Evolutionary conservation across 2,113 vertebrate species (phyloP), one percentile per base, ranked within the genome.

Genomic region (Anarhynchus alexandrinus): DNA sequence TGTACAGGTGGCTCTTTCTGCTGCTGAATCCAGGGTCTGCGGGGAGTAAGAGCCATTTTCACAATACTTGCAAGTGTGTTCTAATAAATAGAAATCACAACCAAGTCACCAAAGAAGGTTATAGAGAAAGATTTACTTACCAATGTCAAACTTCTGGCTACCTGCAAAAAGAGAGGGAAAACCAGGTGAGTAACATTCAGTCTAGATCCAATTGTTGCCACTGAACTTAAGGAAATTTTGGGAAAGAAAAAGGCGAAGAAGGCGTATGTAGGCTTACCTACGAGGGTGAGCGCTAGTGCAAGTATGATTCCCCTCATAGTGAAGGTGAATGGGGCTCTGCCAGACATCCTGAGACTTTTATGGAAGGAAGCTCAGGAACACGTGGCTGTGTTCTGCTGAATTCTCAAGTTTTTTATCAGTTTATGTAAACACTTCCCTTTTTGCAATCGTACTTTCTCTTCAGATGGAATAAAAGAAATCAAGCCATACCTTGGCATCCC

Each of bases 231-330:
- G 23, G 36, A 66, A 83, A 62, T 64, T 62, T 51, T 2, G 27
- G 62, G 42, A 51, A 42, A 87, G 12, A 67, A 22, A 51, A 23
- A 71, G 13, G 9, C 21, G 52, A 55, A 72, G 22, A 30, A 74
- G 54, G 29, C 11, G 20, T 15, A 16, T 0, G 1, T 10, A 40
- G 52, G 97, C 99, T 98, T 97, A 99, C 99, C 98, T 97, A 98
- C 99, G 21, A 99, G 92, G 96, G 98, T 98, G 94, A 99, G 87
- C 67, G 73, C 92, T 89, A 99, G 89, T 40, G 97, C 95, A 40
- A 99, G 97, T 80, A 98, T 78, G 95, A 99, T 96, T 73, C 80
- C 98, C 98, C 96, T 99, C 99, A 99, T 99, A 96, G 85, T 94
- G 97, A 94, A 97, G 96, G 95, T 5, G 96, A 98, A 96, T 98